Conservation (phyloP, 2,888 invertebrate species). For the Caenorhabditis sulstoni region DNA sequence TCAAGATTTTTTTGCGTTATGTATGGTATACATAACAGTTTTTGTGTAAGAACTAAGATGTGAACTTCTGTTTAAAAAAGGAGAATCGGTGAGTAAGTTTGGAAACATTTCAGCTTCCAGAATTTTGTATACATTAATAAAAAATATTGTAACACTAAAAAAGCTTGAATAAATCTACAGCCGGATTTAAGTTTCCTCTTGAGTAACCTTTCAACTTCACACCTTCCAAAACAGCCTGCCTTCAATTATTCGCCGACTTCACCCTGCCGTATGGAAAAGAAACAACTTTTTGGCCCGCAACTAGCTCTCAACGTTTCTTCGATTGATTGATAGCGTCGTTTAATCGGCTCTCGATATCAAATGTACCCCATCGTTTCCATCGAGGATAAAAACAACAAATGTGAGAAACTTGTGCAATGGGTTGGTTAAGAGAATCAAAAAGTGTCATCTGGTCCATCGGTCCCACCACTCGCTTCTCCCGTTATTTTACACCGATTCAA, state of each 20-base stretch:
- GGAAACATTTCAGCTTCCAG: too few relatives aligned
- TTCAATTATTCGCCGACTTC: not conserved
- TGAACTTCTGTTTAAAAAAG: too few relatives aligned
- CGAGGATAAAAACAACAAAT: constrained; percentile 50
- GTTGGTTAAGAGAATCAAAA: not conserved
- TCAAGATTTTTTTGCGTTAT: too few relatives aligned
- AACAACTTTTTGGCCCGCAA: not conserved
- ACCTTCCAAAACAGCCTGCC: not conserved
- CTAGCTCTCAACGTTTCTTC: not conserved
- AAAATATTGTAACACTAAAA: too few relatives aligned
- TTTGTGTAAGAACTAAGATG: too few relatives aligned
- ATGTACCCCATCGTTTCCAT: constrained; percentile 2
- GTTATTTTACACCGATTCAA: constrained; percentile 35
- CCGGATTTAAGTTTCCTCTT: too few relatives aligned
- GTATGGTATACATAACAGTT: too few relatives aligned
- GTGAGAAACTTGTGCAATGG: constrained; percentile 11
- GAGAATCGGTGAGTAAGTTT: too few relatives aligned
- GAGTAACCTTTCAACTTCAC: too few relatives aligned
- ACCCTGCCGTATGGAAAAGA: too few relatives aligned
- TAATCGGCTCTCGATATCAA: constrained; percentile 3
- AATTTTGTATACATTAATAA: too few relatives aligned
- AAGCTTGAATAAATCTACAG: too few relatives aligned
- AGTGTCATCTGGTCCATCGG: constrained; percentile 20
- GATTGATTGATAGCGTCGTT: constrained; percentile 37
- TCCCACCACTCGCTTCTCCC: not conserved